Conservation (phyloP, 2,888 invertebrate species). For the Sminthurides aquaticus region DNA sequence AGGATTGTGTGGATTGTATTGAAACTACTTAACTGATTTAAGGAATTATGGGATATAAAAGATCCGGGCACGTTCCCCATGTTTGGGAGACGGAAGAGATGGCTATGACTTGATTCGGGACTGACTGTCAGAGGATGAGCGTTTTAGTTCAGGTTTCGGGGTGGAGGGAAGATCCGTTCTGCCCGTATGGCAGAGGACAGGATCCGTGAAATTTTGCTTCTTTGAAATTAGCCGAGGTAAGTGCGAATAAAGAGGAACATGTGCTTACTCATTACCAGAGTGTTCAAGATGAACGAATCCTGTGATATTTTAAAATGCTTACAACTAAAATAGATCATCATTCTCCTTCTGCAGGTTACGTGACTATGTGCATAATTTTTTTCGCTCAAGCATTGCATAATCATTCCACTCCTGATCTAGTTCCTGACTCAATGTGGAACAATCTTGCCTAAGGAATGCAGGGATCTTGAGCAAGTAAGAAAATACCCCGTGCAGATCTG, state of each 20-base stretch:
- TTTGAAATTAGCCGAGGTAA: constrained; percentile 3
- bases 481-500: neutral
- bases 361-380: constrained; percentile 1
- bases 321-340: constrained; percentile 20
- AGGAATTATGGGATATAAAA: too few species aligned
- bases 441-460: neutral
- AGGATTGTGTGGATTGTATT: too few species aligned
- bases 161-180: too few species aligned
- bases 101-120: too few species aligned
- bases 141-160: too few species aligned
- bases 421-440: constrained; percentile 2
- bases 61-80: too few species aligned
- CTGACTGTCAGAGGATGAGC: too few species aligned
- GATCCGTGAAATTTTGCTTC: constrained; percentile 3
- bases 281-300: neutral
- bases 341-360: constrained; percentile 8
- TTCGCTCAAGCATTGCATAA: neutral
- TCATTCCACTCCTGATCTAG: constrained; percentile 2
- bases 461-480: neutral
- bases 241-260: constrained; percentile 4
- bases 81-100: too few species aligned
- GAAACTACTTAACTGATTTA: too few species aligned
- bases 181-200: too few species aligned
- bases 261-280: neutral
- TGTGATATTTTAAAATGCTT: constrained; percentile 10